Evolutionary conservation across 2,888 invertebrate genomes (phyloP), one percentile per base, ranked within the genome.

Genomic region (Coleophora flavipennella): DNA sequence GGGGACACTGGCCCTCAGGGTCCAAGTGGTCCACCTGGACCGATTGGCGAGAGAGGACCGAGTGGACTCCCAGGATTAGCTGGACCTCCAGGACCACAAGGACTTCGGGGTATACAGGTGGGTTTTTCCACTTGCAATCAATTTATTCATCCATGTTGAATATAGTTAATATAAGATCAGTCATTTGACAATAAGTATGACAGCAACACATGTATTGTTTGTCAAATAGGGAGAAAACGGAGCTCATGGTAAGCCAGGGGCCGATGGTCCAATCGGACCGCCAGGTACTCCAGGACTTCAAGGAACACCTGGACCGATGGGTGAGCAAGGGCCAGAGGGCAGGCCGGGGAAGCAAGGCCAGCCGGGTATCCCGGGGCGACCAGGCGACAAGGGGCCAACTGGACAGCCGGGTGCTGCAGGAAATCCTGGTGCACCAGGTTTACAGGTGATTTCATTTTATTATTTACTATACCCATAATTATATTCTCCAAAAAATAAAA

Each of bases 361-460:
- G 29, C 88, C 90, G 1, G 93, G 93, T 34, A 87, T 92, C 45
- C 63, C 89, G 2, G 93, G 93, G 28, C 76, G 92, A 46, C 86
- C 89, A 13, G 94, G 93, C 13, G 93, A 93, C 58, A 93, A 92
- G 59, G 93, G 92, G 37, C 91, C 91, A 1, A 68, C 85, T 11
- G 92, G 92, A 38, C 72, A 86, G 38, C 69, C 87, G 6, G 93
- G 93, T 3, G 71, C 81, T 37, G 77, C 89, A 9, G 93, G 93
- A 38, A 65, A 86, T 14, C 65, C 87, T 9, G 93, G 93, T 44
- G 76, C 88, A 10, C 89, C 91, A 38, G 93, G 93, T 50, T 73
- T 90, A 51, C 90, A 90, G 51, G 92, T 91, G 73, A 71, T 67
- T 59, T 20, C n/a, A n/a, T n/a, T n/a, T n/a, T n/a, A n/a, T n/a